These are phyloP conservation scores for Ceratina calcarata DNA, from an alignment of 1,140 invertebrate genomes.

Conservation along the genomic window DNA sequence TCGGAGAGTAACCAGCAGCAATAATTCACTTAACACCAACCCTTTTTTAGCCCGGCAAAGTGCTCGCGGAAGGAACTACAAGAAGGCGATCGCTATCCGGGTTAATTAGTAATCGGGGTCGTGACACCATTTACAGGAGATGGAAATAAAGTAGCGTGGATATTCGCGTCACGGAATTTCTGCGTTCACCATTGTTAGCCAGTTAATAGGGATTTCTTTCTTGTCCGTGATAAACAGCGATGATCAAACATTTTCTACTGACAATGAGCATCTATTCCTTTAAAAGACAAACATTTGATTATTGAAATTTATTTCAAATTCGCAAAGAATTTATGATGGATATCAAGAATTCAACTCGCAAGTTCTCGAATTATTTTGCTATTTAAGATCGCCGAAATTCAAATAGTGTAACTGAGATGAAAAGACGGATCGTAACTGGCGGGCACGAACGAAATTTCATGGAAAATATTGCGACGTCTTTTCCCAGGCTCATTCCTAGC, in stretches of 20 bases:
- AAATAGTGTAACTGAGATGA: no score
- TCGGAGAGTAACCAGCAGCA: neutral
- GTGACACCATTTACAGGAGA: constrained; percentile 8
- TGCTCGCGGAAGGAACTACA: neutral
- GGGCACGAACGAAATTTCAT: neutral
- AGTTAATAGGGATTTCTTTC: neutral
- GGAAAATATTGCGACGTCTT: neutral
- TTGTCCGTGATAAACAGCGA: no score
- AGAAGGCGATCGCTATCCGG: constrained; percentile 21
- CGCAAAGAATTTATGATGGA: no score
- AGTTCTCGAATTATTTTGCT: no score
- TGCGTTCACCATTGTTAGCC: neutral
- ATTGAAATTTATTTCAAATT: no score
- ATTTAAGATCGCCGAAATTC: no score
- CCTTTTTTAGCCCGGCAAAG: neutral
- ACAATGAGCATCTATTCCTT: no score
- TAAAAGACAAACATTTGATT: no score
- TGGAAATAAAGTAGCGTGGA: constrained; percentile 8
- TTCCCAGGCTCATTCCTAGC: neutral
- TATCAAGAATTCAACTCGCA: no score
- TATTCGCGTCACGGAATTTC: constrained; percentile 18
- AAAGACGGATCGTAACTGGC: neutral
- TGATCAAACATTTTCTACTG: neutral
- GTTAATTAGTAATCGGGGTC: constrained; percentile 40
- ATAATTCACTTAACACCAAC: constrained; percentile 12